Evolutionary conservation across 2,113 vertebrate genomes (phyloP).

Genomic region (Natator depressus): DNA sequence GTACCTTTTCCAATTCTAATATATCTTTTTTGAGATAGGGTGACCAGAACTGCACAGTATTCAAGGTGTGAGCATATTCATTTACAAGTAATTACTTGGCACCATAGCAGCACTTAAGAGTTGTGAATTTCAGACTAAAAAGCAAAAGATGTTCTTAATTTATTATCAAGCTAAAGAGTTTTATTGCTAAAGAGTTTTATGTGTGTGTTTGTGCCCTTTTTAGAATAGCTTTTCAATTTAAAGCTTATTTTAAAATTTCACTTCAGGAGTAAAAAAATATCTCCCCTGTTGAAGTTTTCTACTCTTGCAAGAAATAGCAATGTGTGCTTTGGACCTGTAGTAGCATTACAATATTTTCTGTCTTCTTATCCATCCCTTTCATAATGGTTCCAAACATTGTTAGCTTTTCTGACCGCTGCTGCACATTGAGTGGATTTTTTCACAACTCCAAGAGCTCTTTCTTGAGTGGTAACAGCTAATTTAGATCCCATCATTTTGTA

Average conservation of each 20-base stretch:
- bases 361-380: too few relatives aligned
- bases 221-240: background rate
- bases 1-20: background rate
- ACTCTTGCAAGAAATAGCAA: accelerated
- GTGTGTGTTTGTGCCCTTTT: background rate
- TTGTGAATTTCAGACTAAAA: slow-evolving; percentile 12
- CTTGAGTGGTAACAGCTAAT: too few relatives aligned
- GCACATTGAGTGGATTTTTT: too few relatives aligned
- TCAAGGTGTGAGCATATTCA: background rate
- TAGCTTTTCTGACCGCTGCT: too few relatives aligned
- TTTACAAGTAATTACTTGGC: slow-evolving; percentile 36
- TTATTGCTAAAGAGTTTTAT: background rate
- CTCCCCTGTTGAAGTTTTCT: background rate
- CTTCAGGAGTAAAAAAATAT: background rate
- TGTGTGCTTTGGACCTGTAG: background rate
- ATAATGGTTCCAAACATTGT: too few relatives aligned
- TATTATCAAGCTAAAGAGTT: background rate
- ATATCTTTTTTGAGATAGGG: background rate
- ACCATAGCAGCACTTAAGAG: slow-evolving; percentile 11
- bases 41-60: background rate
- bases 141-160: background rate
- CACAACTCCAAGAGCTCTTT: too few relatives aligned
- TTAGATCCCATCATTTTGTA: too few relatives aligned
- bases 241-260: background rate
- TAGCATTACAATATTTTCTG: too few relatives aligned